Conservation (phyloP, 2,113 vertebrate genomes). For the Murina feae region DNA sequence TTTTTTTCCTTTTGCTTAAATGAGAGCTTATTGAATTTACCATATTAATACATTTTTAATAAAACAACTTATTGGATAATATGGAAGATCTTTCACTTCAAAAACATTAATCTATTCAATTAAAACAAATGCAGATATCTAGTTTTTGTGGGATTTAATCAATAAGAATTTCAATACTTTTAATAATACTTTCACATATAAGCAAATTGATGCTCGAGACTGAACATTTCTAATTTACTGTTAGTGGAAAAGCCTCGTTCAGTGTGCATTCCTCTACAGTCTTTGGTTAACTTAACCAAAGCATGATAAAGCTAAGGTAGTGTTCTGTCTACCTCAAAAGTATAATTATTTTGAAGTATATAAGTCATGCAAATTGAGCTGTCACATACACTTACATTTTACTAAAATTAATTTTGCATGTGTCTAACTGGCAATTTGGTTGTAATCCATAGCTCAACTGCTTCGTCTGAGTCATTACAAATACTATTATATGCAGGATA, state of each 20-base stretch:
- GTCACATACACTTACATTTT: slow-evolving; percentile 54
- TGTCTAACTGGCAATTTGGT: slow-evolving; percentile 60
- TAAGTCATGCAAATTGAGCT: slow-evolving; percentile 65
- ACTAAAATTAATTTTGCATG: slow-evolving; percentile 56
- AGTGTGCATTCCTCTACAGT: neutral
- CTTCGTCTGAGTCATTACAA: slow-evolving; percentile 30
- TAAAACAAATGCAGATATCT: neutral
- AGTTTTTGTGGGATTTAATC: neutral
- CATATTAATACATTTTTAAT: neutral
- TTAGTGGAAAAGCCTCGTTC: neutral
- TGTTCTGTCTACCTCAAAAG: slow-evolving; percentile 54
- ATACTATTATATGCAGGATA: neutral
- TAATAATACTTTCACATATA: neutral
- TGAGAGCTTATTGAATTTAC: neutral
- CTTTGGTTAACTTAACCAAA: neutral
- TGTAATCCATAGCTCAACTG: slow-evolving; percentile 29
- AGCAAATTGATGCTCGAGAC: neutral
- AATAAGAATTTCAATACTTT: neutral
- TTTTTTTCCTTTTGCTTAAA: neutral
- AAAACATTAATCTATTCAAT: neutral
- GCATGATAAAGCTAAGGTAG: slow-evolving; percentile 17
- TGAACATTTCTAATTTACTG: neutral
- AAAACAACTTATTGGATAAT: neutral
- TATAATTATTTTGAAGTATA: slow-evolving; percentile 61
- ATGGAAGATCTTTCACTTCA: neutral